A percentile compares a stretch with the other conserved stretches of the same genome.
phyloP scores from a whole-genome alignment of 2,888 invertebrate species.

The Ditula angustiorana region DNA sequence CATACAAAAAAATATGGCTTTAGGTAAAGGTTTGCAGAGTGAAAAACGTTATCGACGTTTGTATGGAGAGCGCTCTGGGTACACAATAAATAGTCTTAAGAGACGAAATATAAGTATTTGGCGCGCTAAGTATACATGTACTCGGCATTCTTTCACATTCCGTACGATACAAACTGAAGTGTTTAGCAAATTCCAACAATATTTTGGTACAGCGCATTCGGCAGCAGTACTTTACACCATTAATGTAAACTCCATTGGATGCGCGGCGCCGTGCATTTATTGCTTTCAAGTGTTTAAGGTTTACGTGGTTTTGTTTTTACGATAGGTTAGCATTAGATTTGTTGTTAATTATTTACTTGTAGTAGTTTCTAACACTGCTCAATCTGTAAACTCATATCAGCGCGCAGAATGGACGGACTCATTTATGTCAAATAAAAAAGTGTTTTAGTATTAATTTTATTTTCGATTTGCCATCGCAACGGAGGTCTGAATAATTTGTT shows the following conservation, averaged over 20 bases:
- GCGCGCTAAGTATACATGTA: slow-evolving; percentile 19
- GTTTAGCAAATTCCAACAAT: slow-evolving; percentile 19
- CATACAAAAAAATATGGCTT: no score
- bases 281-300: slow-evolving; percentile 12
- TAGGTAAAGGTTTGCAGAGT: no score
- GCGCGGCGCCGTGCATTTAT: slow-evolving; percentile 14
- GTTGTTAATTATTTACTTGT: slow-evolving; percentile 11
- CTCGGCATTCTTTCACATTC: slow-evolving; percentile 20
- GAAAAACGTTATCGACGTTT: no score
- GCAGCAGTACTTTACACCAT: slow-evolving; percentile 10
- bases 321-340: slow-evolving; percentile 24
- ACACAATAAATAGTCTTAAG: no score
- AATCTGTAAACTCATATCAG: slow-evolving; percentile 47
- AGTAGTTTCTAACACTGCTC: slow-evolving; percentile 11
- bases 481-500: slow-evolving; percentile 19
- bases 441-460: slow-evolving; percentile 62
- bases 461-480: slow-evolving; percentile 74
- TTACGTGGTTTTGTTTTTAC: slow-evolving; percentile 1
- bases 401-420: slow-evolving; percentile 71
- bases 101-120: neutral
- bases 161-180: slow-evolving; percentile 20
- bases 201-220: slow-evolving; percentile 25
- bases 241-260: slow-evolving; percentile 5
- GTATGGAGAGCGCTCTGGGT: no score
- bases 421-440: slow-evolving; percentile 63